A percentile compares a stretch with the other conserved stretches of the same genome.
These are phyloP conservation scores for Andrena praecox DNA, from an alignment of 2,888 invertebrate genomes.

Conservation along the genomic window DNA sequence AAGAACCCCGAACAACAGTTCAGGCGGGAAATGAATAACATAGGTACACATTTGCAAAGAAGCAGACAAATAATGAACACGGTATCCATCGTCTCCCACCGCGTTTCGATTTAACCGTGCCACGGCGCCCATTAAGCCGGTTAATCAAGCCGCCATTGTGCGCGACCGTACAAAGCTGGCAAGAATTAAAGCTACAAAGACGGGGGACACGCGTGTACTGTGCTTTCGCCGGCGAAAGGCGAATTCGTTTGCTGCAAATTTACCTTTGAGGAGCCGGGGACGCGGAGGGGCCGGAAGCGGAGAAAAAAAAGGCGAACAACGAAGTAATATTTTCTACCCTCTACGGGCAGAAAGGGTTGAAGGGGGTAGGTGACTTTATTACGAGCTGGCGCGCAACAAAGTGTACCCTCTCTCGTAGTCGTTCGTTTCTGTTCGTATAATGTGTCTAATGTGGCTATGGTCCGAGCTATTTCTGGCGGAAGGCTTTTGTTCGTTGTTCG, in stretches of 20 bases:
- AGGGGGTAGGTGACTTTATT: conserved; percentile 55
- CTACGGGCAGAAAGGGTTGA: conserved; percentile 4
- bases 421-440: conserved; percentile 69
- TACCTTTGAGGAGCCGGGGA: conserved; percentile 8
- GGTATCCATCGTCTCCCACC: background rate
- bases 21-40: background rate
- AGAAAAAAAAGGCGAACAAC: conserved; percentile 11
- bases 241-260: background rate
- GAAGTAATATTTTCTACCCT: conserved; percentile 49
- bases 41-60: background rate
- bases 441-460: conserved; percentile 65
- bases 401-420: conserved; percentile 38
- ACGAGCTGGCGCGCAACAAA: conserved; percentile 58
- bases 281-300: background rate
- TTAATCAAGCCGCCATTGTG: background rate
- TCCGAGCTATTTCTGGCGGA: conserved; percentile 61
- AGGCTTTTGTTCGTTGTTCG: conserved; percentile 65
- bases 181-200: conserved; percentile 8
- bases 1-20: background rate
- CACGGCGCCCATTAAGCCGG: background rate
- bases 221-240: background rate
- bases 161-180: background rate
- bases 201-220: background rate
- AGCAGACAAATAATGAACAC: background rate
- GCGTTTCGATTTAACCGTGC: background rate